phyloP scores from a whole-genome alignment of 2,113 vertebrate genomes.

The Echinops telfairi region DNA sequence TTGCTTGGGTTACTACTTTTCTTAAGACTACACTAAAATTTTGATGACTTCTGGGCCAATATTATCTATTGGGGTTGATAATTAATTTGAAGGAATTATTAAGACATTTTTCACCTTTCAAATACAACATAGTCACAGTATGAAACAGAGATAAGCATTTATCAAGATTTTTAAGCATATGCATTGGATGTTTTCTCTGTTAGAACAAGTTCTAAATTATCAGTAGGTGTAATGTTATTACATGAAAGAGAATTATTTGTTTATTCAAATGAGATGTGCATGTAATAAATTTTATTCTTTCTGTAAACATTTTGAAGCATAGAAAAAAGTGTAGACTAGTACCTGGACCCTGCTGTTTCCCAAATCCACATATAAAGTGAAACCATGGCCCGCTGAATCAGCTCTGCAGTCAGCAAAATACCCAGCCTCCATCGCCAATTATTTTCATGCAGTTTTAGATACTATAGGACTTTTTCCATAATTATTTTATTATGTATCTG shows the following conservation, averaged over 20 bases:
- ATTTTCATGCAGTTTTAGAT: not conserved
- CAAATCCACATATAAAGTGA: not conserved
- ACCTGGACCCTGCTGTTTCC: too few species aligned
- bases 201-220: conserved; percentile 46
- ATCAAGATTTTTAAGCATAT: conserved; percentile 61
- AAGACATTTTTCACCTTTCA: conserved; percentile 30
- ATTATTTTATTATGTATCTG: not conserved
- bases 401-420: not conserved
- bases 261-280: conserved; percentile 54
- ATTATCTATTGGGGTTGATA: conserved; percentile 28
- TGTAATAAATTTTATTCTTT: not conserved
- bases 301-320: not conserved
- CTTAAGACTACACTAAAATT: conserved; percentile 56
- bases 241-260: conserved; percentile 53
- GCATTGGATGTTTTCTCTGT: conserved; percentile 61
- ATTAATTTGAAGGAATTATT: conserved; percentile 69
- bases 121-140: not conserved
- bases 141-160: conserved; percentile 57
- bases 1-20: conserved; percentile 41
- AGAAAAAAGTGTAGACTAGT: not conserved
- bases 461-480: not conserved
- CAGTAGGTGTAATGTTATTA: conserved; percentile 26
- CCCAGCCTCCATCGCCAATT: not conserved
- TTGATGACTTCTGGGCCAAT: conserved; percentile 18
- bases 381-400: not conserved